These are phyloP conservation scores for Zoanthus sansibaricus DNA, from an alignment of 92 coral and sea anemone species.

Conservation along the genomic window DNA sequence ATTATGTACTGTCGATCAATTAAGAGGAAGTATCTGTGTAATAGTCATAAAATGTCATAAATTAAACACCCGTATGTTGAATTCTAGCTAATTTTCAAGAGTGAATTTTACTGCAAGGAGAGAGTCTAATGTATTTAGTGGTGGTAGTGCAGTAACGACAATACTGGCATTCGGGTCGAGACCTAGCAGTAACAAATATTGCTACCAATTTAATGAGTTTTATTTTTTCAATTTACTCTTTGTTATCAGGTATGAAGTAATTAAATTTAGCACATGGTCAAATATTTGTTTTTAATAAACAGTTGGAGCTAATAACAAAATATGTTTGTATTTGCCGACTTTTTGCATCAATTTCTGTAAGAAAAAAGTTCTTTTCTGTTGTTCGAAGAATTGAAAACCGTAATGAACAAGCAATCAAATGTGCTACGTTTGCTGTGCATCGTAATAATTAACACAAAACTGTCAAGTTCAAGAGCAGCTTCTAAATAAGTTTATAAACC, in stretches of 20 bases:
- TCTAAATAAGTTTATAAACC: not conserved
- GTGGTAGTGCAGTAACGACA: not conserved
- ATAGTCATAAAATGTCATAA: not conserved
- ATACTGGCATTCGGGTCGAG: not conserved
- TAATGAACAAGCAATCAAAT: not conserved
- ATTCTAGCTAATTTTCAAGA: not conserved
- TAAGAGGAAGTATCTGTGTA: not conserved
- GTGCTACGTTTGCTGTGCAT: not conserved
- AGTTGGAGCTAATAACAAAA: not conserved
- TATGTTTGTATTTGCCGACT: not conserved
- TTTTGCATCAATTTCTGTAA: not conserved
- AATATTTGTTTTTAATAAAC: constrained; percentile 12
- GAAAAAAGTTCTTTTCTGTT: not conserved
- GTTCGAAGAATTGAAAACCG: not conserved
- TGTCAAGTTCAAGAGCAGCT: not conserved
- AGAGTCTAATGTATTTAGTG: not conserved
- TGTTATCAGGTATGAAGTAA: not conserved
- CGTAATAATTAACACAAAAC: not conserved
- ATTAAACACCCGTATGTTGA: not conserved
- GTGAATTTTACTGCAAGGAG: not conserved
- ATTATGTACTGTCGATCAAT: too few relatives aligned
- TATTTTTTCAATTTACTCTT: not conserved
- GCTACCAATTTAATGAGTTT: not conserved
- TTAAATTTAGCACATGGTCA: not conserved
- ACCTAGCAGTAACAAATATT: not conserved